Percentiles rank a stretch among this genome's conserved stretches.
Conservation (phyloP, 1,140 invertebrate genomes). For the Zaprionus gabonicus region DNA sequence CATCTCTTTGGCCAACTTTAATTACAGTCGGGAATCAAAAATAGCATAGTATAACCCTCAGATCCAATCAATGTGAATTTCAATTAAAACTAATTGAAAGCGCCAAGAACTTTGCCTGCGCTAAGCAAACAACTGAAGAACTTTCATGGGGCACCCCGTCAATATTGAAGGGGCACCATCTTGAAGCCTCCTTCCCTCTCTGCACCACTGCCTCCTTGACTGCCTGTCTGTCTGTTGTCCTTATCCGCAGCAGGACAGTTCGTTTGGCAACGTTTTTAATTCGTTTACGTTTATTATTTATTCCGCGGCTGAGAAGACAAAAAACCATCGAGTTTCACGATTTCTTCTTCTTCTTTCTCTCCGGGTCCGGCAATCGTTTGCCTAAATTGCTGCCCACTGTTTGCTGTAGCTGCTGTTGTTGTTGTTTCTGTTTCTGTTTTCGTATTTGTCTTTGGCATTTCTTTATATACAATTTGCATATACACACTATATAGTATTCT, state of each 20-base stretch:
- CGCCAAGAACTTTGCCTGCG: constrained; percentile 68
- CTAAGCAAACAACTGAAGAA: constrained; percentile 64
- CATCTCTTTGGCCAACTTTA: constrained; percentile 45
- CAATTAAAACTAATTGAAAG: constrained; percentile 81
- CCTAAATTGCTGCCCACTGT: constrained; percentile 44
- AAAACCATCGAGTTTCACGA: constrained; percentile 32
- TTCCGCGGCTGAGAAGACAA: constrained; percentile 51
- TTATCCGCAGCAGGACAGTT: constrained; percentile 38
- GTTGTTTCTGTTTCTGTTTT: constrained; percentile 73
- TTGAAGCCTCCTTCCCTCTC: neutral
- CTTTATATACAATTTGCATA: constrained; percentile 78
- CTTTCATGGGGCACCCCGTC: constrained; percentile 43
- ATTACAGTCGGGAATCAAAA: constrained; percentile 64
- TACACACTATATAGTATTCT: constrained; percentile 41
- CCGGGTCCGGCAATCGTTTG: constrained; percentile 20
- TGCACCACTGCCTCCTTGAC: neutral
- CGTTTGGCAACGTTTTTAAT: constrained; percentile 72
- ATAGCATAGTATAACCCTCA: constrained; percentile 10
- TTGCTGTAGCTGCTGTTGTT: constrained; percentile 35
- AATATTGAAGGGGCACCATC: constrained; percentile 49
- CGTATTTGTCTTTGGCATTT: constrained; percentile 67
- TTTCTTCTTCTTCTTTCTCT: neutral
- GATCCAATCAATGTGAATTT: constrained; percentile 60
- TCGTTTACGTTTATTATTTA: constrained; percentile 83
- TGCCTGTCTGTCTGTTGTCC: neutral